Evolutionary conservation across 1,140 invertebrate genomes (phyloP).

Genomic region (Pogonognathellus flavescens): DNA sequence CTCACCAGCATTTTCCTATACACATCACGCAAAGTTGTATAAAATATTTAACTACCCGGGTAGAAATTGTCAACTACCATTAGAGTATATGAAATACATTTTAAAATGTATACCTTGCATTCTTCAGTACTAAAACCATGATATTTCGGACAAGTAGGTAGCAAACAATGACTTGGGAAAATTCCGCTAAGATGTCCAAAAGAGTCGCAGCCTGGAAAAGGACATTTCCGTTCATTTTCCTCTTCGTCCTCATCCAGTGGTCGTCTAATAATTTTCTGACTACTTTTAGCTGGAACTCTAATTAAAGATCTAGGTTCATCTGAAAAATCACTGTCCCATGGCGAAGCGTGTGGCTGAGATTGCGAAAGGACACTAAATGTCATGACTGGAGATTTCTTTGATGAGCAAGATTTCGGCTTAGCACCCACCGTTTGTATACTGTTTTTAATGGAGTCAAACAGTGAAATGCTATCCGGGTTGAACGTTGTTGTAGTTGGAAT

Average conservation of each 20-base stretch:
- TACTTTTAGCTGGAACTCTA: slow-evolving; percentile 60
- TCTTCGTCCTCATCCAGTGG: slow-evolving; percentile 57
- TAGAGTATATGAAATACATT: no score
- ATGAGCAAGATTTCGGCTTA: slow-evolving; percentile 37
- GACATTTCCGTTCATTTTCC: slow-evolving; percentile 80
- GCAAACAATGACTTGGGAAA: slow-evolving; percentile 67
- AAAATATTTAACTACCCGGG: no score
- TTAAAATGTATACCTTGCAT: slow-evolving; percentile 77
- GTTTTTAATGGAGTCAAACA: slow-evolving; percentile 28
- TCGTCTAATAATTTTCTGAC: slow-evolving; percentile 56
- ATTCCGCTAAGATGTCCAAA: slow-evolving; percentile 86
- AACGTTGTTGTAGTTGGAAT: slow-evolving; percentile 63
- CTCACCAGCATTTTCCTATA: slow-evolving; percentile 64
- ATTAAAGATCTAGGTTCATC: slow-evolving; percentile 58
- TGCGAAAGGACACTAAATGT: slow-evolving; percentile 45
- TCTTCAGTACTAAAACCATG: slow-evolving; percentile 84
- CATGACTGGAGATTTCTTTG: slow-evolving; percentile 38
- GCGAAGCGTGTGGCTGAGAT: slow-evolving; percentile 38
- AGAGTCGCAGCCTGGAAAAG: slow-evolving; percentile 90
- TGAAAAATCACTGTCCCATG: slow-evolving; percentile 65
- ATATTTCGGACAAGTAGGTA: slow-evolving; percentile 64
- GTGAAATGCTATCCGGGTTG: slow-evolving; percentile 55
- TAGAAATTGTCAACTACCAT: no score
- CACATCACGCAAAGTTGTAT: neutral
- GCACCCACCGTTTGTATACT: slow-evolving; percentile 20